A percentile compares a stretch with the other conserved stretches of the same genome.
Conservation (phyloP, 2,888 invertebrate species). For the Bombylius major region DNA sequence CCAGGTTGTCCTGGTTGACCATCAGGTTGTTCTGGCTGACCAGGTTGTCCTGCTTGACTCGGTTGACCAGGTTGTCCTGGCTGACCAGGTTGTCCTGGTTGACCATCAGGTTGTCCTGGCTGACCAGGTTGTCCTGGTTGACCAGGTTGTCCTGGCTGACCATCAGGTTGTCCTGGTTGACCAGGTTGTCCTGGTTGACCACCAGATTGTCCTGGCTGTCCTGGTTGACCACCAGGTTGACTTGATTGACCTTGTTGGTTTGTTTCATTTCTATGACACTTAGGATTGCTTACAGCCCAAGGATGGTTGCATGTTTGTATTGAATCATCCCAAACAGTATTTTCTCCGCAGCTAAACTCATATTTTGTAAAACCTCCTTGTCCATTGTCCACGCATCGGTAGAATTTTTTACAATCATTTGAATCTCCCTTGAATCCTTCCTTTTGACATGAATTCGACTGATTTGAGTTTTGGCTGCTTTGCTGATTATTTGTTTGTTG, state of each 20-base stretch:
- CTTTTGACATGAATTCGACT: conserved; percentile 22
- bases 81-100: neutral
- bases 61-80: neutral
- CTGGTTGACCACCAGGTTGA: conserved; percentile 1
- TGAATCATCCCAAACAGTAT: conserved; percentile 46
- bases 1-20: neutral
- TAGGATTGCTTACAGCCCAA: conserved; percentile 20
- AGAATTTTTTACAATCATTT: conserved; percentile 45
- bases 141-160: neutral
- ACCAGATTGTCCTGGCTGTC: neutral
- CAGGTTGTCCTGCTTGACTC: neutral
- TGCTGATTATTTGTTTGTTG: neutral
- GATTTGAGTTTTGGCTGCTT: neutral
- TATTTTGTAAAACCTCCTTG: conserved; percentile 37
- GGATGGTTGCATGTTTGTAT: conserved; percentile 40
- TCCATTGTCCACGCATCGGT: conserved; percentile 41
- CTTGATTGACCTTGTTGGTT: conserved; percentile 4
- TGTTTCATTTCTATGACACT: neutral
- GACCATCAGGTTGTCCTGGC: neutral
- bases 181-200: conserved; percentile 19
- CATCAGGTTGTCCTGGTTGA: neutral
- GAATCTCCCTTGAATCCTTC: conserved; percentile 37
- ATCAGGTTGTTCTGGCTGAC: neutral
- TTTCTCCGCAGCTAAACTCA: conserved; percentile 43
- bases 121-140: neutral